Base-by-base conservation (phyloP, 2,113 vertebrate genomes). In the Lates calcarifer region DNA sequence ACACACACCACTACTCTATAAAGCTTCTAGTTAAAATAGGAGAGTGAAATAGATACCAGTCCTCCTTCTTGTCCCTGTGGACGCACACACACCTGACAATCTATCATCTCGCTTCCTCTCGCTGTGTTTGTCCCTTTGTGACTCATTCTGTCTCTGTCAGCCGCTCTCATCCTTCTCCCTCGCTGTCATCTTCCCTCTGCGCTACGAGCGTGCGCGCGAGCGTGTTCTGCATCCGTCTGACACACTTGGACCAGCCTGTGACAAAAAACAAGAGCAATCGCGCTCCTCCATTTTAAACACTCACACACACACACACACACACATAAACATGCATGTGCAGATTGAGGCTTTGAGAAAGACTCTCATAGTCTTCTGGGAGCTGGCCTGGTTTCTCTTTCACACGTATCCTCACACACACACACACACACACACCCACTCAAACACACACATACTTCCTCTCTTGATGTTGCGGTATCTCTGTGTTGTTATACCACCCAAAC, bases 381-480 rank as follows among this genome's bases (percentile, higher is more conserved):
- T 92, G 91, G 83, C 92, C 92, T 91, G 89, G 77, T 91, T 91
- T 90, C 66, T 67, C 63, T 78, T 61, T 77, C 78, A 84, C 82
- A 62, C 64, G 57, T 33, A 31, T 80, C 51, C 72, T 31, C 22
- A 11, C 39, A 26, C 55, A 37, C 33, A 15, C 64, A 35, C 61
- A 14, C 57, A 65, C 57, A 47, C 63, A 47, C 56, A 67, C 49
- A 51, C 71, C 45, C 49, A 62, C 45, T 43, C 70, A 77, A 66
- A 82, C 62, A 82, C 69, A 66, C 51, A 74, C 49, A 41, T 3
- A 28, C 33, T 29, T 26, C 29, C n/a, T 58, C 12, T 58, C 26
- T 58, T 35, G 56, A 61, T 79, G 18, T 20, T 35, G 33, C 14
- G 0, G 28, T 29, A 47, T 47, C 60, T 67, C 47, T 74, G 60